A percentile compares a stretch with the other conserved stretches of the same genome.
Evolutionary conservation across 2,113 vertebrate genomes (phyloP).

Genomic region (Sylvietta virens): DNA sequence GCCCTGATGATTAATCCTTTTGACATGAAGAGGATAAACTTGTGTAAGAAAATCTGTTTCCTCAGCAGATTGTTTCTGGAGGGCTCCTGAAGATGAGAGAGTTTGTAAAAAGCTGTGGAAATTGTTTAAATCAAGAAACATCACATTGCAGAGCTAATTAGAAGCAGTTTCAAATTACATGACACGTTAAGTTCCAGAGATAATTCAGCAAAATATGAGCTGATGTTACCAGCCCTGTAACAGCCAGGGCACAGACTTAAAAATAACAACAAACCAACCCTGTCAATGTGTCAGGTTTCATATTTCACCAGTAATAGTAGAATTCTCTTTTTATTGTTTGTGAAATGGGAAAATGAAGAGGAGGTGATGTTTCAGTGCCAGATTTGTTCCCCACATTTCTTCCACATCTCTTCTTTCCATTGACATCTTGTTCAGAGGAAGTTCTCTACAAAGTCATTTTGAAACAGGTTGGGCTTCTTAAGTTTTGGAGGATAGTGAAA

Average conservation of each 20-base stretch:
- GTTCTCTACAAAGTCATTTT: background rate
- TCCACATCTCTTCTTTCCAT: background rate
- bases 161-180: background rate
- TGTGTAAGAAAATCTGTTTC: background rate
- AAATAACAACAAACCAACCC: background rate
- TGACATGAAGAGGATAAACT: background rate
- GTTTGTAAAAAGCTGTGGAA: background rate
- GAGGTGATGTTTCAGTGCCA: background rate
- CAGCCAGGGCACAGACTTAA: background rate
- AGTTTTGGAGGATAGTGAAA: background rate
- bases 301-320: background rate
- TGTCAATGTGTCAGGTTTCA: background rate
- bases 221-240: background rate
- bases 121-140: background rate
- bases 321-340: background rate
- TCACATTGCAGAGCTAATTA: background rate
- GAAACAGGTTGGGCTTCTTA: background rate
- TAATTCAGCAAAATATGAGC: background rate
- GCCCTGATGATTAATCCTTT: background rate
- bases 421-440: background rate
- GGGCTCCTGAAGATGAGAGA: background rate
- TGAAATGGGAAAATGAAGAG: background rate
- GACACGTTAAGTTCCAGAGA: background rate
- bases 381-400: background rate
- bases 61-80: background rate